Percentiles rank a stretch among this genome's conserved stretches.
phyloP scores from a whole-genome alignment of 2,113 vertebrate genomes.

The Dipodomys merriami region DNA sequence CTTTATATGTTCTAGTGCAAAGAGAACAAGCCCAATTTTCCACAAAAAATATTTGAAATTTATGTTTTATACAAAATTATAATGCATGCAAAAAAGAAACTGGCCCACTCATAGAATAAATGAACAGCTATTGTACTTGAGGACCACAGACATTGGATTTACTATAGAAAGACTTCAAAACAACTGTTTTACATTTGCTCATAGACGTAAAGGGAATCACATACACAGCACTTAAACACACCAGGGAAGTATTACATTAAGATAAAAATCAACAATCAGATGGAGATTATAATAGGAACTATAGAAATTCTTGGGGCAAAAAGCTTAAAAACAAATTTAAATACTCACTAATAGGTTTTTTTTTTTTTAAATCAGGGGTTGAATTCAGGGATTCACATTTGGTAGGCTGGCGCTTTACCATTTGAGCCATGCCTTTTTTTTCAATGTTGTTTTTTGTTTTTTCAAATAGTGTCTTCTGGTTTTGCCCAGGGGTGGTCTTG shows the following conservation, averaged over 20 bases:
- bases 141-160: too few relatives aligned
- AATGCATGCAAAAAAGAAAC: neutral
- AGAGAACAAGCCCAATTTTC: neutral
- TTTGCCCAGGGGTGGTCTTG: too few relatives aligned
- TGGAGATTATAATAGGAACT: neutral
- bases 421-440: too few relatives aligned
- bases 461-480: too few relatives aligned
- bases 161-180: neutral
- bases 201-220: neutral
- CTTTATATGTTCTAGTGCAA: neutral
- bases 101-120: neutral
- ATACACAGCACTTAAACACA: neutral
- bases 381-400: too few relatives aligned
- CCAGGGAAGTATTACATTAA: neutral
- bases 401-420: too few relatives aligned
- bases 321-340: neutral
- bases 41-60: neutral
- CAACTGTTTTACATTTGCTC: neutral
- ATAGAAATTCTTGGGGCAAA: neutral
- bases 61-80: neutral
- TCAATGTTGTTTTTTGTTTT: too few relatives aligned
- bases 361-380: too few relatives aligned
- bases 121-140: too few relatives aligned
- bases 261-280: neutral
- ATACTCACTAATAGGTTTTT: neutral